Conservation (phyloP, 2,797 vertebrate genomes). For the Amazonetta brasiliensis region DNA sequence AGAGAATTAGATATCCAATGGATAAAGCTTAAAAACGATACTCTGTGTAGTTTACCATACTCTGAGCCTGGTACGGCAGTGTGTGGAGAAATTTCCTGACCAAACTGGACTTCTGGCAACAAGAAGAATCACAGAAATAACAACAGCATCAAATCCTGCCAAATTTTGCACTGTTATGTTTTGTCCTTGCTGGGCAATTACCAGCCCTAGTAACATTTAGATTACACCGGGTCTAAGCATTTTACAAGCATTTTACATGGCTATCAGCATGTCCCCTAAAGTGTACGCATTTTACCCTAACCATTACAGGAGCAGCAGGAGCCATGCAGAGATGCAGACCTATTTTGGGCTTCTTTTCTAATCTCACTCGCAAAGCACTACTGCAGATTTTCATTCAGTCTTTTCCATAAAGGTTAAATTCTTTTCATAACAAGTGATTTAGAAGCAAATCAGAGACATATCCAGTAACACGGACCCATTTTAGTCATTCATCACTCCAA, state of each 20-base stretch:
- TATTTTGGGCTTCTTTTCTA: slow-evolving; percentile 1
- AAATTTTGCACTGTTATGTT: not conserved
- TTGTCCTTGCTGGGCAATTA: not conserved
- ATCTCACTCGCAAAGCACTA: not conserved
- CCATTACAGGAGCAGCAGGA: not conserved
- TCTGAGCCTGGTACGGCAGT: fast-evolving
- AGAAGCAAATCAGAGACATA: not conserved
- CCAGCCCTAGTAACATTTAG: not conserved
- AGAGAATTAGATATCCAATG: not conserved
- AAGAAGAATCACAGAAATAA: not conserved
- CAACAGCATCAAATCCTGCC: not conserved
- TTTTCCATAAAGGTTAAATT: slow-evolving; percentile 36
- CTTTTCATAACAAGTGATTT: slow-evolving; percentile 2
- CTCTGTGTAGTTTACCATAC: not conserved
- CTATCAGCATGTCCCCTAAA: not conserved
- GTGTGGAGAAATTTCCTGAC: not conserved
- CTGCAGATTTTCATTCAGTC: slow-evolving; percentile 5
- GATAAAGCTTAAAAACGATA: not conserved
- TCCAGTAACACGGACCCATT: not conserved
- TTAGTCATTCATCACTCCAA: not conserved
- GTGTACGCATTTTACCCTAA: not conserved
- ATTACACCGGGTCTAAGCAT: not conserved
- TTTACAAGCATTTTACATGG: not conserved
- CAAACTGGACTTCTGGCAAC: not conserved
- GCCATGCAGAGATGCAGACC: not conserved